Conservation (phyloP, 2,797 vertebrate genomes). For the Cryptoblepharus egeriae region DNA sequence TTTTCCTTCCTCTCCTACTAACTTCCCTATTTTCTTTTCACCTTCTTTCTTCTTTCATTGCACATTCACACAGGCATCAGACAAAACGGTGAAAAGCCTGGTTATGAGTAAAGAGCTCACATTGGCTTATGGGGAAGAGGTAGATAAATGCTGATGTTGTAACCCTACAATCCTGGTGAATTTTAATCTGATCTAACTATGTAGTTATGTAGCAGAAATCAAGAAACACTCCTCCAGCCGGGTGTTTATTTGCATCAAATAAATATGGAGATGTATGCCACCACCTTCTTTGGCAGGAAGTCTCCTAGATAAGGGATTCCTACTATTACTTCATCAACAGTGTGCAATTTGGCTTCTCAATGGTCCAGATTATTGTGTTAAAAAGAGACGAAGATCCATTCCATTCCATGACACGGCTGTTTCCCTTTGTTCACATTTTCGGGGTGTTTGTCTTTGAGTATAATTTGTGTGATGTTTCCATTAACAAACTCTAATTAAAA, state of each 20-base stretch:
- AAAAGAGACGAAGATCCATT: conserved; percentile 52
- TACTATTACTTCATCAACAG: background rate
- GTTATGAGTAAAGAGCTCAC: background rate
- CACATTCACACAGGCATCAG: too few relatives aligned
- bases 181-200: background rate
- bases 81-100: background rate
- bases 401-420: conserved; percentile 63
- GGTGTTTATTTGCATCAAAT: background rate
- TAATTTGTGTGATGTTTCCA: conserved; percentile 78
- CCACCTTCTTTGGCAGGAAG: too few relatives aligned
- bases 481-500: conserved; percentile 81
- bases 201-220: background rate
- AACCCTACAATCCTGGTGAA: background rate
- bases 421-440: conserved; percentile 58
- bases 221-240: background rate
- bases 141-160: background rate
- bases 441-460: conserved; percentile 53
- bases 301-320: too few relatives aligned
- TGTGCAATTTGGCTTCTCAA: conserved; percentile 28
- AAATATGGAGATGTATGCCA: background rate
- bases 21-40: too few relatives aligned
- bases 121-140: background rate
- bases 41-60: too few relatives aligned
- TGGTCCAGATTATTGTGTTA: conserved; percentile 41
- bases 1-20: too few relatives aligned